Evolutionary conservation across 2,113 vertebrate species (phyloP), one percentile per base, ranked within the genome.

Genomic region (Chauna torquata): DNA sequence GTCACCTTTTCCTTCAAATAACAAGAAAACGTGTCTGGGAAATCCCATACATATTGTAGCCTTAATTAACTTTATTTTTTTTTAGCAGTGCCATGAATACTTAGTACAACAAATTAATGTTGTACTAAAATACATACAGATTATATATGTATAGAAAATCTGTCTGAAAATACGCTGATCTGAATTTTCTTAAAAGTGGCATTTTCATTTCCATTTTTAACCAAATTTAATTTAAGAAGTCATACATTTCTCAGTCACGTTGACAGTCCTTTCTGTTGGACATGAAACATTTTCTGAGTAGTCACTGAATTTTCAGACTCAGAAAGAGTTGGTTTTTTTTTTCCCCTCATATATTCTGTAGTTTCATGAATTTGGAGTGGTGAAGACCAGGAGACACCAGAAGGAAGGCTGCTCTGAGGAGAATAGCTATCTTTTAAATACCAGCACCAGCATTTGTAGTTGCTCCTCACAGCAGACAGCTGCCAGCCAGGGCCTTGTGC

Each of bases 241-340:
- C 54, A 57, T 30, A 30, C 28, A 3, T 75, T 78, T 47, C 34
- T 72, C 47, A 40, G 40, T 40, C 83, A 11, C 52, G 38, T 18
- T 90, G 24, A 27, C 36, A 50, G 17, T 54, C 8, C 28, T 64
- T 88, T 52, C 44, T 62, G 34, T 57, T 70, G 55, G 22, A 47
- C 20, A 5, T 19, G 20, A 34, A 71, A 14, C 0, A 0, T 55
- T 66, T 45, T 3, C 47, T 61, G 54, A 47, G 11, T 2, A 3
- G 78, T 87, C 11, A 6, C 69, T 82, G 91, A 54, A 40, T 66
- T 82, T 66, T 40, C 55, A 66, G 49, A 52, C 32, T 65, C 36
- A 49, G 38, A 25, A 75, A 78, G 36, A 8, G 24, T 0, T n/a
- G n/a, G n/a, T n/a, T n/a, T 0, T 8, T 11, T 58, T 88, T 91